Percentiles rank a stretch among this genome's conserved stretches.
These are phyloP conservation scores for Callyntrura sp. DNA, from an alignment of 2,888 invertebrate species.

Conservation along the genomic window DNA sequence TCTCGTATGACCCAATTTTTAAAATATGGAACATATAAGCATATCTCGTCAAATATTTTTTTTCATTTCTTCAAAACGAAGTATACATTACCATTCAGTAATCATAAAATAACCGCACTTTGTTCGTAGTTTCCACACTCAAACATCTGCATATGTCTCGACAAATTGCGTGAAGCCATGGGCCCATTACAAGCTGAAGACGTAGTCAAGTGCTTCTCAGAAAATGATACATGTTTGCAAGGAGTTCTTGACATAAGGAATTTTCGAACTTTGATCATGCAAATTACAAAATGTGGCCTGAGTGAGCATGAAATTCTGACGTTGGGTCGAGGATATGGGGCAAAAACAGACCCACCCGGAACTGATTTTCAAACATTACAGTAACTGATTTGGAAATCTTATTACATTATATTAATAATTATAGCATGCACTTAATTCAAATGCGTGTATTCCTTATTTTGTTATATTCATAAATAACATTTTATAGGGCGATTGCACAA, in stretches of 20 bases:
- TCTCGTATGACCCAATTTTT: conserved; percentile 90
- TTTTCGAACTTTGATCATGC: conserved; percentile 79
- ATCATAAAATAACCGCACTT: not conserved
- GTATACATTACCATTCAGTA: not conserved
- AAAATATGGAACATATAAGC: not conserved
- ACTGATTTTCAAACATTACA: conserved; percentile 82
- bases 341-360: conserved; percentile 85
- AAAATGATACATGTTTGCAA: conserved; percentile 80
- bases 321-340: conserved; percentile 90
- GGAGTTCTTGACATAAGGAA: conserved; percentile 80
- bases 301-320: conserved; percentile 94
- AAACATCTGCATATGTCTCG: conserved; percentile 90
- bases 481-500: conserved; percentile 89
- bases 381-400: too few relatives aligned
- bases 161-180: conserved; percentile 90
- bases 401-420: too few relatives aligned
- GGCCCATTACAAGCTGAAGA: conserved; percentile 91
- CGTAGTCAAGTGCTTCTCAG: conserved; percentile 89
- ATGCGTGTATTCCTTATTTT: too few relatives aligned
- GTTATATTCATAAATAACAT: too few relatives aligned
- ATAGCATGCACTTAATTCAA: too few relatives aligned
- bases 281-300: conserved; percentile 85
- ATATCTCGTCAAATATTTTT: too few relatives aligned
- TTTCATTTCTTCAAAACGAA: too few relatives aligned
- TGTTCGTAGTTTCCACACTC: conserved; percentile 89